phyloP scores from a whole-genome alignment of 2,113 vertebrate species.

The Siphamia tubifer region DNA sequence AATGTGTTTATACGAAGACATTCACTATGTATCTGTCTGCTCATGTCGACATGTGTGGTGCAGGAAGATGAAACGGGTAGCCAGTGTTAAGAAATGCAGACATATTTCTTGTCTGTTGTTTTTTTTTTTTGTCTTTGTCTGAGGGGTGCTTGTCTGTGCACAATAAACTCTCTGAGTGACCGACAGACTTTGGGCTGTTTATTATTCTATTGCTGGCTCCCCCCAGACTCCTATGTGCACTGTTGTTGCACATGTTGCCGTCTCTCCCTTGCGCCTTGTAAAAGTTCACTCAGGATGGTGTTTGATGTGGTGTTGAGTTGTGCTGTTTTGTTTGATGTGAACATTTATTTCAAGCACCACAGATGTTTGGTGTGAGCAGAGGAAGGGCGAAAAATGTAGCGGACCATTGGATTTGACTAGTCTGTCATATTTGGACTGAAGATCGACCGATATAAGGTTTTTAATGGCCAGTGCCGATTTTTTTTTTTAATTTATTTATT shows the following conservation, averaged over 20 bases:
- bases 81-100: not conserved
- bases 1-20: not conserved
- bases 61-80: slow-evolving; percentile 17
- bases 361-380: not conserved
- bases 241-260: slow-evolving; percentile 65
- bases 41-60: not conserved
- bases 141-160: slow-evolving; percentile 54
- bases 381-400: not conserved
- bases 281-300: slow-evolving; percentile 50
- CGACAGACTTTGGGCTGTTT: slow-evolving; percentile 59
- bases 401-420: too few species aligned
- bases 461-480: too few species aligned
- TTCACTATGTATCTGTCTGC: slow-evolving; percentile 2
- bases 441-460: too few species aligned
- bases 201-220: slow-evolving; percentile 60
- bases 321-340: not conserved
- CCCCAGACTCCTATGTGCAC: slow-evolving; percentile 39
- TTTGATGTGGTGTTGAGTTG: slow-evolving; percentile 33
- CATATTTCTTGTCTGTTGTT: slow-evolving; percentile 38
- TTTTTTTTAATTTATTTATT: too few species aligned
- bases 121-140: slow-evolving; percentile 42
- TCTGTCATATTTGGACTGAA: too few species aligned
- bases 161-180: slow-evolving; percentile 55
- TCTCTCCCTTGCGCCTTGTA: slow-evolving; percentile 16
- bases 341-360: not conserved